Evolutionary conservation across 2,888 invertebrate species (phyloP).

Genomic region (Acholoe squamosa): DNA sequence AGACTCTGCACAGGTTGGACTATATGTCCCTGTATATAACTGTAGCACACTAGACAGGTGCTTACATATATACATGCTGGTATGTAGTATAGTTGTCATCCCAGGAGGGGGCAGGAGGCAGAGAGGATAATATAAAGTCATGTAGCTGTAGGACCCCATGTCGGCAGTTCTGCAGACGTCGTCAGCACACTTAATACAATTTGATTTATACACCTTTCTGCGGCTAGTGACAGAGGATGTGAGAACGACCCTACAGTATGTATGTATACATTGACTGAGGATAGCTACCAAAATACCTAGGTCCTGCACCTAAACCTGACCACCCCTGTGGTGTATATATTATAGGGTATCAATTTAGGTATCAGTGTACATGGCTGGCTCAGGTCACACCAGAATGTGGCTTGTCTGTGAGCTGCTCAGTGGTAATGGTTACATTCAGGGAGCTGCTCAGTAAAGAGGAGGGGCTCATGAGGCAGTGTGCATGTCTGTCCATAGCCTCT

Average conservation of each 20-base stretch:
- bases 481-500: background rate
- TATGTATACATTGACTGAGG: background rate
- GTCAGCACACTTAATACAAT: background rate
- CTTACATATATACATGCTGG: background rate
- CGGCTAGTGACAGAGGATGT: background rate
- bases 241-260: background rate
- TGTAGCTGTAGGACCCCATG: background rate
- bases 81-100: background rate
- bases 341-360: background rate
- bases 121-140: background rate
- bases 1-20: too few relatives aligned
- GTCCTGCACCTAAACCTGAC: background rate
- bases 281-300: constrained; percentile 17
- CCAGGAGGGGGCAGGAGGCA: background rate
- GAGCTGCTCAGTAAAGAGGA: background rate
- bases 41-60: background rate
- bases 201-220: background rate
- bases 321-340: background rate
- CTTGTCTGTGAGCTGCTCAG: background rate
- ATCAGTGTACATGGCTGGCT: background rate
- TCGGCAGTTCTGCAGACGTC: background rate
- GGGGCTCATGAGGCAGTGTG: background rate
- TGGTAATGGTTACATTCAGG: constrained; percentile 18
- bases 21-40: too few relatives aligned
- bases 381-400: background rate